Percentiles rank a stretch among this genome's conserved stretches.
These are phyloP conservation scores for Aix galericulata DNA, from an alignment of 2,113 vertebrate species.

Conservation along the genomic window DNA sequence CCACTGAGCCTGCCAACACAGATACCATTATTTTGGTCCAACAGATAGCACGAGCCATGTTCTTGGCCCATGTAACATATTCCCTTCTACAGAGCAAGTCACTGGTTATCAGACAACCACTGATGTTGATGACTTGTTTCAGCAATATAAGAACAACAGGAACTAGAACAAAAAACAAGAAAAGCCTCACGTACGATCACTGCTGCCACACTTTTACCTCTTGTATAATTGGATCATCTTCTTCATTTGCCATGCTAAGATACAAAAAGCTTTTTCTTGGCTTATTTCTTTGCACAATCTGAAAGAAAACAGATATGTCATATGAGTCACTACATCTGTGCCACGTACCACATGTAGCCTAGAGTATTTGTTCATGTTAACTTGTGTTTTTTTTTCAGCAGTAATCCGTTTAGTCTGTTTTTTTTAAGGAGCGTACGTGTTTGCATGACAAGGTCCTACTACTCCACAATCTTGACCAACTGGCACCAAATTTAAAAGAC, in stretches of 20 bases:
- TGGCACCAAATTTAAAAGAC: background rate
- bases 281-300: conserved; percentile 44
- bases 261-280: conserved; percentile 18
- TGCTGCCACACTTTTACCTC: conserved; percentile 82
- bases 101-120: background rate
- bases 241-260: conserved; percentile 95
- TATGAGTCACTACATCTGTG: background rate
- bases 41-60: background rate
- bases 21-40: background rate
- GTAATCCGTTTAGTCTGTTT: background rate
- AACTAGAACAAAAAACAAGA: background rate
- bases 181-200: background rate
- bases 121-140: background rate
- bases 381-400: background rate
- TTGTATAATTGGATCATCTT: conserved; percentile 97
- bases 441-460: background rate
- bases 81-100: background rate
- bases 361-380: background rate
- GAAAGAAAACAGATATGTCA: conserved; percentile 49
- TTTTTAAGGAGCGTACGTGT: background rate
- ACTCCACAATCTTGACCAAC: background rate
- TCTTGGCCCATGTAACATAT: background rate
- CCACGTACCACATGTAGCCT: background rate
- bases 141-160: background rate
- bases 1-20: background rate